phyloP scores from a whole-genome alignment of 2,888 invertebrate genomes.

The Endotricha flammealis region DNA sequence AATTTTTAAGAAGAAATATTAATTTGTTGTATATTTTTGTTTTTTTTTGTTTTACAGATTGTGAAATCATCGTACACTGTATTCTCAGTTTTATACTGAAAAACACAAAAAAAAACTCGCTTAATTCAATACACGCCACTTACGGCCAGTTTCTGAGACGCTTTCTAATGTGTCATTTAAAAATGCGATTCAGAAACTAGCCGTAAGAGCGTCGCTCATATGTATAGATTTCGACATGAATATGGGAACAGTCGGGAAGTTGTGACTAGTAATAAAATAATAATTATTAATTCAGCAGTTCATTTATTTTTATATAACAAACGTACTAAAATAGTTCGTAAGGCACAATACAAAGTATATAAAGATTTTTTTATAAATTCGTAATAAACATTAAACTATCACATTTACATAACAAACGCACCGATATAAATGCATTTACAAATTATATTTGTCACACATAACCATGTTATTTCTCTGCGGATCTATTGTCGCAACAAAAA shows the following conservation, averaged over 20 bases:
- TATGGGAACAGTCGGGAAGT: too few species aligned
- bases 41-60: slow-evolving; percentile 14
- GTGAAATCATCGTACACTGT: slow-evolving; percentile 16
- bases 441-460: neutral
- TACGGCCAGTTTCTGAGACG: too few species aligned
- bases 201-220: too few species aligned
- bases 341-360: neutral
- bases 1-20: neutral
- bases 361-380: neutral
- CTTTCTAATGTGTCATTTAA: too few species aligned
- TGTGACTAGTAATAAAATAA: too few species aligned
- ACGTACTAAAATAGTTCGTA: slow-evolving; percentile 1
- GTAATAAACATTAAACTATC: slow-evolving; percentile 2
- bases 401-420: slow-evolving; percentile 1
- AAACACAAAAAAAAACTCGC: neutral
- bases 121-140: too few species aligned
- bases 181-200: too few species aligned
- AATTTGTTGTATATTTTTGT: neutral
- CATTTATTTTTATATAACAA: neutral
- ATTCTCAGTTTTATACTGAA: slow-evolving; percentile 16
- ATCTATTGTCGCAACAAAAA: too few species aligned
- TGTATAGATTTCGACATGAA: too few species aligned
- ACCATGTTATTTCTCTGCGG: too few species aligned
- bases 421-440: neutral
- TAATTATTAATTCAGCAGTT: too few species aligned